phyloP scores from a whole-genome alignment of 2,797 vertebrate species.

The Bucorvus abyssinicus region DNA sequence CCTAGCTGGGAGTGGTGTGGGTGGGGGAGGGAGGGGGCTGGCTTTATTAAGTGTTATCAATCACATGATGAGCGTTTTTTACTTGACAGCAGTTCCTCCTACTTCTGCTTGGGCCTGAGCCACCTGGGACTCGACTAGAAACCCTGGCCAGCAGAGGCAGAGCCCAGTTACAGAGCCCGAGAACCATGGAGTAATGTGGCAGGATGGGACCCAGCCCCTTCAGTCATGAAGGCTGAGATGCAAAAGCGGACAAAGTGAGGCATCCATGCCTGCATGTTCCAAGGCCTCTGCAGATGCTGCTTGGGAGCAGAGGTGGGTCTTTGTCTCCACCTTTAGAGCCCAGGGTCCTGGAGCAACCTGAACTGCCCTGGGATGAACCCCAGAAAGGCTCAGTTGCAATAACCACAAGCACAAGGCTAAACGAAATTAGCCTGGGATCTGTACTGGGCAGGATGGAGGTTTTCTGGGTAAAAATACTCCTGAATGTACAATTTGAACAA shows the following conservation, averaged over 20 bases:
- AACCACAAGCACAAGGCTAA: background rate
- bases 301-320: background rate
- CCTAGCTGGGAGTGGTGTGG: conserved; percentile 30
- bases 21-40: conserved; percentile 28
- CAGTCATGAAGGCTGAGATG: background rate
- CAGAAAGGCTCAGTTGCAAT: background rate
- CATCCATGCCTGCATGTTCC: background rate
- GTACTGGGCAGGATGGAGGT: background rate
- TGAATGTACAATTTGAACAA: background rate
- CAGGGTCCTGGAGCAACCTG: background rate
- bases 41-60: conserved; percentile 78
- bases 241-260: background rate
- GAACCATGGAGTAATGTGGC: background rate
- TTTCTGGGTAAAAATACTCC: background rate
- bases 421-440: background rate
- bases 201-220: background rate
- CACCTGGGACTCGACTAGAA: conserved; percentile 77
- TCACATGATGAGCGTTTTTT: conserved; percentile 75
- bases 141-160: conserved; percentile 27
- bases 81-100: conserved; percentile 74
- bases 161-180: background rate
- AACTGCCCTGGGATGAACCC: background rate
- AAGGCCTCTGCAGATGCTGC: background rate
- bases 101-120: conserved; percentile 66
- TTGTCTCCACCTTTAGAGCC: background rate